Base-by-base conservation (phyloP, 2,888 invertebrate species). In the Autographa gamma region DNA sequence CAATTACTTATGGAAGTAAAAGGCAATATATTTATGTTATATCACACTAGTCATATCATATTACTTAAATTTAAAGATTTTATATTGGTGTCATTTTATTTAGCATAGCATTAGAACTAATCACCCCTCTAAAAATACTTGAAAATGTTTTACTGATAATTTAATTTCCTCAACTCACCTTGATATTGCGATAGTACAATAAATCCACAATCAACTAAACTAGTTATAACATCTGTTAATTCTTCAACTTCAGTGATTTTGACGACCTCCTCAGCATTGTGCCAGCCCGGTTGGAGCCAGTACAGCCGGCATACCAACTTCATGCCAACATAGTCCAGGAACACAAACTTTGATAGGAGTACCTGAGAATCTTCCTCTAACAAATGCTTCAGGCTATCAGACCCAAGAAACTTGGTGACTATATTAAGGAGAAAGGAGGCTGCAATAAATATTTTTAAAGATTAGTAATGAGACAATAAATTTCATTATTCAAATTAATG, bases 241-340 rank as follows among this genome's bases (percentile, higher is more conserved):
- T 69, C 67, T 1, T 66, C 61, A 19, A 81, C 82, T 2, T 67
- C 71, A 3, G 81, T 79, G 8, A 93, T 91, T 25, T 86, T 75
- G 18, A 75, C 66, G 2, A 93, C 76, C 54, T 90, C 81, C 0
- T 89, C 85, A 6, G 70, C 70, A 56, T 85, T 87, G 69, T 90
- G 93, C 95, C 96, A 96, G 13, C 86, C 83, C 0, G 86, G 84
- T 69, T 91, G 89, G 8, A 91, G 84, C 95, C 96, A 95, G 76
- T 90, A 95, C 54, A 96, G 74, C 4, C 94, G 84, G 79, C 94
- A 94, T 1, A 94, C 87, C 2, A 95, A 71, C 63, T 84, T 86
- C 83, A 91, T 86, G 0, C 91, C 92, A 0, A 90, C 90, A 58
- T 92, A 90, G 0, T 74, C 66, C 0, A 92, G 63, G 16, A 76